Conservation (phyloP, 1,140 invertebrate species). For the Aphaenogaster ashmeadi region DNA sequence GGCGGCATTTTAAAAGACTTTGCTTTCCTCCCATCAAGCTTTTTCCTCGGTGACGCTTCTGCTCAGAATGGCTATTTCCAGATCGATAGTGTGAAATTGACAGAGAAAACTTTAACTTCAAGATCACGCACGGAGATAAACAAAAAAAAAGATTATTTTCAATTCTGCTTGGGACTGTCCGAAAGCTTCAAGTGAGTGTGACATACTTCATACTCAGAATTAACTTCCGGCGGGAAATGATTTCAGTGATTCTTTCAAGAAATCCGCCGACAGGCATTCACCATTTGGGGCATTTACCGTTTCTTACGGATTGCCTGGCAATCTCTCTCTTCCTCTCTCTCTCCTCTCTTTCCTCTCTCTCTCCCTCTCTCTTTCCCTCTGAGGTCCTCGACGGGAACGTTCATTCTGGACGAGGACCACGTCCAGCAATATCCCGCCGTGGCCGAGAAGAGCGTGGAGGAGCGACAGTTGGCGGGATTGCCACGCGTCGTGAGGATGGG, state of each 20-base stretch:
- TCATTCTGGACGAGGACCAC: slow-evolving; percentile 49
- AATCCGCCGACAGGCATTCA: slow-evolving; percentile 37
- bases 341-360: too few species aligned
- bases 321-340: not conserved
- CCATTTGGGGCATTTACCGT: slow-evolving; percentile 16
- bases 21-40: not conserved
- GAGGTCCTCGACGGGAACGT: not conserved
- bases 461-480: slow-evolving; percentile 70
- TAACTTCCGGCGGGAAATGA: slow-evolving; percentile 4
- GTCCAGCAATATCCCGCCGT: slow-evolving; percentile 49
- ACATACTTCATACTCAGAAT: not conserved
- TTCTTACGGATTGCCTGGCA: slow-evolving; percentile 14
- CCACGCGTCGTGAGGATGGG: slow-evolving; percentile 66
- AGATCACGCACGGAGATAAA: not conserved
- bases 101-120: not conserved
- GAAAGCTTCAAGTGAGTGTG: not conserved
- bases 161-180: not conserved
- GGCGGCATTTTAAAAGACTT: not conserved
- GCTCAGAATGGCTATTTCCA: slow-evolving; percentile 5
- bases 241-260: not conserved
- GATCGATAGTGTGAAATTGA: not conserved
- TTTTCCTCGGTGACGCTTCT: not conserved
- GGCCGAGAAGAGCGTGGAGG: slow-evolving; percentile 42
- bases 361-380: not conserved
- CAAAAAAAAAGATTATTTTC: not conserved